phyloP scores from a whole-genome alignment of 1,140 invertebrate species.

The Panagrolaimus sp. region DNA sequence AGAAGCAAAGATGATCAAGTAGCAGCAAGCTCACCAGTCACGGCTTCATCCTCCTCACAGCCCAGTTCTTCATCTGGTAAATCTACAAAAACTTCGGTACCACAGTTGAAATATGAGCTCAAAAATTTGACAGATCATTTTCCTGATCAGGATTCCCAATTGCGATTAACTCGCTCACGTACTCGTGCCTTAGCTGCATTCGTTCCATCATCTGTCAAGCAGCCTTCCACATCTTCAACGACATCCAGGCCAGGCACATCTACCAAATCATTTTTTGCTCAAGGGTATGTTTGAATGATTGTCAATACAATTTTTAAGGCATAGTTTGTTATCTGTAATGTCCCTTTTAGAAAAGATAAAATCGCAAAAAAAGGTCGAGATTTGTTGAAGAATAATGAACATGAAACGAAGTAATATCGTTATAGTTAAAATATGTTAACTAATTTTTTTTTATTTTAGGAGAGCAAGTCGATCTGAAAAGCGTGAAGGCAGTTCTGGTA shows the following conservation, averaged over 20 bases:
- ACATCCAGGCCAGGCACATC: background rate
- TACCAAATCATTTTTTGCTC: constrained; percentile 9
- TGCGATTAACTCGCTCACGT: constrained; percentile 32
- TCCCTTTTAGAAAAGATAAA: constrained; percentile 10
- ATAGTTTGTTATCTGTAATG: background rate
- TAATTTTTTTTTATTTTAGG: too few species aligned
- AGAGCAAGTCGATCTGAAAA: too few species aligned
- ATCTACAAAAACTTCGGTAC: background rate
- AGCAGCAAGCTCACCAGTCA: too few species aligned
- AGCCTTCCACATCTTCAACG: background rate
- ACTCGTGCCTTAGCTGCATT: constrained; percentile 27
- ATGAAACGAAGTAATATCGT: background rate
- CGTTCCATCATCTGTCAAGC: background rate
- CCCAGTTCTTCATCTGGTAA: background rate
- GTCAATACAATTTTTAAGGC: background rate
- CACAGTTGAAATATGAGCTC: constrained; percentile 12
- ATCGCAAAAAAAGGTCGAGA: constrained; percentile 4
- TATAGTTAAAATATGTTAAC: too few species aligned
- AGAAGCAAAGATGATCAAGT: too few species aligned
- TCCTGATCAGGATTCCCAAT: constrained; percentile 26
- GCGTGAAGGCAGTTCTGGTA: too few species aligned
- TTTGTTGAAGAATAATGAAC: constrained; percentile 6
- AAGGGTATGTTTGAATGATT: background rate
- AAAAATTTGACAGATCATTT: constrained; percentile 33
- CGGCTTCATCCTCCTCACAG: background rate